phyloP scores from a whole-genome alignment of 2,797 vertebrate species.

The Glossophaga mutica region DNA sequence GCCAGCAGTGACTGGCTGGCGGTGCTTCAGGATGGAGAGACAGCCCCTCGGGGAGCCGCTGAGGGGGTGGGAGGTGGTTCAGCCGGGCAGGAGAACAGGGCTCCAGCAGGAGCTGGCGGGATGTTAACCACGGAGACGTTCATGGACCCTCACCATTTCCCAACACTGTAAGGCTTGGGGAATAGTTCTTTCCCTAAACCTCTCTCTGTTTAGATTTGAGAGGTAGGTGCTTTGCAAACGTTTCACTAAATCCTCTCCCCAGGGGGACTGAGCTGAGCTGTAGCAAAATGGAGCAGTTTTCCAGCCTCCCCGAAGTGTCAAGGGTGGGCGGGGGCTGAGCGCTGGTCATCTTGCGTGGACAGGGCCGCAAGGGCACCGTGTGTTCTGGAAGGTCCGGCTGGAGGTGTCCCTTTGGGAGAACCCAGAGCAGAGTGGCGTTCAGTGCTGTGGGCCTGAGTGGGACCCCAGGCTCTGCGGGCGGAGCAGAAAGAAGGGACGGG shows the following conservation, averaged over 20 bases:
- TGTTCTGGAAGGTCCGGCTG: neutral
- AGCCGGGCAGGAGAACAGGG: neutral
- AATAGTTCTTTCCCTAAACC: neutral
- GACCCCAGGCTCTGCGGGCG: no score
- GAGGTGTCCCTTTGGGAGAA: neutral
- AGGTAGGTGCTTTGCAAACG: neutral
- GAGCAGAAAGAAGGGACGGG: neutral
- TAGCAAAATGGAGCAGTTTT: neutral
- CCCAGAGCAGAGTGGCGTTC: neutral
- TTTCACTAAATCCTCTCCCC: neutral
- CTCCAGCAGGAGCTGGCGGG: neutral
- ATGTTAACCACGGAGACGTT: neutral
- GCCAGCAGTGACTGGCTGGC: neutral
- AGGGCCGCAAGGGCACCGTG: neutral
- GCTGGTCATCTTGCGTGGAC: rapidly evolving
- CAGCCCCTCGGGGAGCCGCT: no score
- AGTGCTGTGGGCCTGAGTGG: neutral
- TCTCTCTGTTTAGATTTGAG: neutral
- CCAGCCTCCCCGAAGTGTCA: neutral
- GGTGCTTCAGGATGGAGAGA: neutral
- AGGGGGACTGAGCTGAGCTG: neutral
- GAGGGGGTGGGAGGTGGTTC: neutral
- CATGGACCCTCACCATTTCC: neutral
- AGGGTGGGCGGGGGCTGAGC: rapidly evolving
- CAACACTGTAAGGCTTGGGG: neutral